A percentile compares a stretch with the other conserved stretches of the same genome.
These are phyloP conservation scores for Hylaeus volcanicus DNA, from an alignment of 1,140 invertebrate species.

Conservation along the genomic window DNA sequence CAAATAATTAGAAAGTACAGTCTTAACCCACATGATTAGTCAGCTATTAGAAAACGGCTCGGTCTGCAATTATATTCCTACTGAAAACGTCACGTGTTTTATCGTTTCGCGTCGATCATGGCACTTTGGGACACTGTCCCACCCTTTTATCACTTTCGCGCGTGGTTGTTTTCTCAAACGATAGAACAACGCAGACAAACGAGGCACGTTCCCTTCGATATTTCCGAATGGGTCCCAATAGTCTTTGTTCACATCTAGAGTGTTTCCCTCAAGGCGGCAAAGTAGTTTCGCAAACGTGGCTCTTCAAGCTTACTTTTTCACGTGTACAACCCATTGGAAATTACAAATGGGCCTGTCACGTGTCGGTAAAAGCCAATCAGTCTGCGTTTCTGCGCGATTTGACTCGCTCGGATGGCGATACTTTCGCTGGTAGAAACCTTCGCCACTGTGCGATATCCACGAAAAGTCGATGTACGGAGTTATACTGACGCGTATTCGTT, in stretches of 20 bases:
- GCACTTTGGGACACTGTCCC: neutral
- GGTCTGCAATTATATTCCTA: too few relatives aligned
- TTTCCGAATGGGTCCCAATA: conserved; percentile 1
- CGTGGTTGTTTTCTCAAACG: neutral
- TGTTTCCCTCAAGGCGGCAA: too few relatives aligned
- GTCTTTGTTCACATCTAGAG: neutral
- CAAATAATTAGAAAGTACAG: too few relatives aligned
- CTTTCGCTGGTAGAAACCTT: neutral
- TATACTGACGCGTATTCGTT: too few relatives aligned
- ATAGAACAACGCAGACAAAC: neutral
- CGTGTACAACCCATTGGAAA: neutral
- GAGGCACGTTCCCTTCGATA: neutral
- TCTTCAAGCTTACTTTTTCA: neutral
- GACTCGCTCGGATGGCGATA: neutral
- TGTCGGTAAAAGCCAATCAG: conserved; percentile 9
- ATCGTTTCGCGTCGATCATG: neutral
- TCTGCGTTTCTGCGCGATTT: neutral
- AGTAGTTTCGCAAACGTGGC: neutral
- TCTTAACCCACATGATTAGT: too few relatives aligned
- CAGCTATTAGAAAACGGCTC: too few relatives aligned
- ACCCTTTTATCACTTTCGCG: neutral
- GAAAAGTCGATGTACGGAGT: too few relatives aligned
- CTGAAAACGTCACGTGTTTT: neutral
- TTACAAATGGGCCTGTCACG: conserved; percentile 19
- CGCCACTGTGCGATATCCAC: too few relatives aligned